phyloP scores from a whole-genome alignment of 2,888 invertebrate species.

The Lathronympha strigana region DNA sequence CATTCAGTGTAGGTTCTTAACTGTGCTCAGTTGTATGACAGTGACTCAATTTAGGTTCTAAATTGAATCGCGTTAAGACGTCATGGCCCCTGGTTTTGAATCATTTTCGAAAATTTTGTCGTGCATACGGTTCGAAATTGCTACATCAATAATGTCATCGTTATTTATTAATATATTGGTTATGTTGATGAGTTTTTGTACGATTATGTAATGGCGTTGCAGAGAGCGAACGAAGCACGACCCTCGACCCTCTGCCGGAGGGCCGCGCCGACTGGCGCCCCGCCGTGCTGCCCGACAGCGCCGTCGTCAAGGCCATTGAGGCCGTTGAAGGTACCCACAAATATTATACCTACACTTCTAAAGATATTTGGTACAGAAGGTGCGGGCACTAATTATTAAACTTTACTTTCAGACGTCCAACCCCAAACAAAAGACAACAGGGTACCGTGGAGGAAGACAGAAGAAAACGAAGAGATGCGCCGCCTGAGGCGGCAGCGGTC shows the following conservation, averaged over 20 bases:
- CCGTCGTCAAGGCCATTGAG: conserved; percentile 93
- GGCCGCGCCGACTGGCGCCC: conserved; percentile 91
- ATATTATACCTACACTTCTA: neutral
- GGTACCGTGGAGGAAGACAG: conserved; percentile 90
- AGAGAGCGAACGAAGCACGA: conserved; percentile 91
- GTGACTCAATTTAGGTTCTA: too few species aligned
- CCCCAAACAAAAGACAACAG: conserved; percentile 90
- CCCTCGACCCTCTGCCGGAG: conserved; percentile 90
- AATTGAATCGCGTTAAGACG: too few species aligned
- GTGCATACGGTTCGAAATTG: too few species aligned
- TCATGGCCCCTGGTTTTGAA: too few species aligned
- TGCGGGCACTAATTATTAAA: too few species aligned
- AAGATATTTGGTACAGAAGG: neutral
- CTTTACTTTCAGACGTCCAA: conserved; percentile 85
- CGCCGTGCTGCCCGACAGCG: conserved; percentile 90
- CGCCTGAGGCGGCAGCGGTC: conserved; percentile 85
- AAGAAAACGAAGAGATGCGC: conserved; percentile 87
- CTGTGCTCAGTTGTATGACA: too few species aligned
- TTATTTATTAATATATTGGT: too few species aligned
- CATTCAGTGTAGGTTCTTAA: too few species aligned
- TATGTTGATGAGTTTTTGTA: too few species aligned
- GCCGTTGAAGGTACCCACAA: conserved; percentile 89
- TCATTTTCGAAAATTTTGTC: too few species aligned
- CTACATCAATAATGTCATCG: too few species aligned
- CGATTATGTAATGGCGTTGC: conserved; percentile 46